Percentiles rank a stretch among this genome's conserved stretches.
Conservation (phyloP, 2,113 vertebrate genomes). For the Cyanoramphus novaezelandiae region DNA sequence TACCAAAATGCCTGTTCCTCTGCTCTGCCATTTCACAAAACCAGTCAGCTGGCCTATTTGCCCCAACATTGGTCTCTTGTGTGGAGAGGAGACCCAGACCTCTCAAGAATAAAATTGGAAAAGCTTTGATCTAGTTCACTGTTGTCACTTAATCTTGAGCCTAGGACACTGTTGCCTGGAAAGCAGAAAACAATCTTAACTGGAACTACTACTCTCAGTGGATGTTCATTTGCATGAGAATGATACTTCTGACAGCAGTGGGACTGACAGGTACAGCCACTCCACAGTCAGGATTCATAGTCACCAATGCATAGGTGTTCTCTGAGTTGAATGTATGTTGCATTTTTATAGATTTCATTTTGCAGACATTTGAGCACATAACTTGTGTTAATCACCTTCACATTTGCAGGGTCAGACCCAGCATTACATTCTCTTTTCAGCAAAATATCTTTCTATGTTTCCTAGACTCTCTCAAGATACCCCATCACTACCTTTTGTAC, state of each 20-base stretch:
- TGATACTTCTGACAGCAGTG: neutral
- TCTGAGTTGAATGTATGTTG: neutral
- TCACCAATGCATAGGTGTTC: neutral
- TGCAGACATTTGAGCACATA: neutral
- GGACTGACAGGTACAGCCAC: neutral
- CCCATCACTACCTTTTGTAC: slow-evolving; percentile 81
- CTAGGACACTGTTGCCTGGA: neutral
- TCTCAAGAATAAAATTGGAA: neutral
- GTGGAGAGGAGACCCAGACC: neutral
- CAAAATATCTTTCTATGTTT: neutral
- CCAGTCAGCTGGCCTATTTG: neutral
- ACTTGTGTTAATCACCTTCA: neutral
- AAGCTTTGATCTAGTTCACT: neutral
- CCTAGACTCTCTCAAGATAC: slow-evolving; percentile 78
- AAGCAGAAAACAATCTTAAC: neutral
- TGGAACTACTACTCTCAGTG: neutral
- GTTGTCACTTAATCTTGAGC: neutral
- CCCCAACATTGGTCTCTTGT: accelerated
- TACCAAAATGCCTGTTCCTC: neutral
- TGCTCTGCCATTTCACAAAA: neutral
- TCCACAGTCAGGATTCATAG: neutral
- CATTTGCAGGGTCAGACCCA: neutral
- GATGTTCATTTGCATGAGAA: neutral
- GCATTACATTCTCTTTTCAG: neutral
- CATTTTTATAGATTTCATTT: neutral